phyloP scores from a whole-genome alignment of 2,888 invertebrate species.

The Trissonchulus latispiculum region DNA sequence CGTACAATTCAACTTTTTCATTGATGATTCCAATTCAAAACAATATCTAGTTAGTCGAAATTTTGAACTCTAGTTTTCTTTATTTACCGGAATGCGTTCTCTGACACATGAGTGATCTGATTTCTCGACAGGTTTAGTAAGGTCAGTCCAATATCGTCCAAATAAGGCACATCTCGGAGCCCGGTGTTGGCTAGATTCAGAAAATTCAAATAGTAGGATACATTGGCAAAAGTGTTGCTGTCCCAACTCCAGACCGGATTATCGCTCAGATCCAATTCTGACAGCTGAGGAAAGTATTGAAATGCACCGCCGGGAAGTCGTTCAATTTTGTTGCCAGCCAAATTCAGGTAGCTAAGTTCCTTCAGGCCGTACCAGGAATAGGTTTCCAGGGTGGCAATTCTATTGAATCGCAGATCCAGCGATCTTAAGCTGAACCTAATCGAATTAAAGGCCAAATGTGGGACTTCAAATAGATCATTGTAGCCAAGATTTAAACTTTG shows the following conservation, averaged over 20 bases:
- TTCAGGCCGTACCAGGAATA: background rate
- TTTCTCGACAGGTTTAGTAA: conserved; percentile 31
- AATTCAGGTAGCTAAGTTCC: background rate
- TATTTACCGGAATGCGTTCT: conserved; percentile 1
- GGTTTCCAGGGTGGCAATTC: background rate
- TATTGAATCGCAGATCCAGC: conserved; percentile 7
- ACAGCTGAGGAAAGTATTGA: background rate
- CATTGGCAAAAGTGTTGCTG: conserved; percentile 34
- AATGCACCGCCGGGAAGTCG: background rate
- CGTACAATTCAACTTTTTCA: no score
- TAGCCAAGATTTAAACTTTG: conserved; percentile 55
- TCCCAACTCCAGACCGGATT: conserved; percentile 42
- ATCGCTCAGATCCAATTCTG: conserved; percentile 33
- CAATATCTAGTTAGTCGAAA: no score
- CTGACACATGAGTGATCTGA: background rate
- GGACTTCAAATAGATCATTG: conserved; percentile 30
- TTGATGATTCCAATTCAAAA: no score
- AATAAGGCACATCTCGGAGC: conserved; percentile 37
- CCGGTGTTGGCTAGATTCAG: conserved; percentile 39
- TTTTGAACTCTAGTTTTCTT: background rate
- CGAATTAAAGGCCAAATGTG: background rate
- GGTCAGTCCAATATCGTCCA: conserved; percentile 32
- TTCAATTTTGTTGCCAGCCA: background rate
- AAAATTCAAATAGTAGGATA: conserved; percentile 32
- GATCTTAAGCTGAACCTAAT: background rate